Conservation (phyloP, 2,888 invertebrate genomes). For the Galerucella nymphaeae region DNA sequence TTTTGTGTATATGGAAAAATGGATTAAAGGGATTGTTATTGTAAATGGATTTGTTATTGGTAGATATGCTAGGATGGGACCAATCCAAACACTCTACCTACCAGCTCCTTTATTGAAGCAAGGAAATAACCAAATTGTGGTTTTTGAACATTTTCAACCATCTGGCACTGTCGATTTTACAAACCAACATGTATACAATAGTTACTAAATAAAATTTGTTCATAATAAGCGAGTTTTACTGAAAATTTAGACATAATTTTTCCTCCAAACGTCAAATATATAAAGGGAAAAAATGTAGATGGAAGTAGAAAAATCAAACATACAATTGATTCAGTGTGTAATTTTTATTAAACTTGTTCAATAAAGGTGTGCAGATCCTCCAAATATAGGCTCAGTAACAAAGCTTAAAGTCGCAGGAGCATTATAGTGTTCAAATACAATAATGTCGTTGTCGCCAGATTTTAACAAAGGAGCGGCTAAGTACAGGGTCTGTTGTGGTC, state of each 20-base stretch:
- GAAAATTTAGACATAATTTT: too few species aligned
- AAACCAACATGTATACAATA: slow-evolving; percentile 24
- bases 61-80: slow-evolving; percentile 81
- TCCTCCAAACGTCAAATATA: too few species aligned
- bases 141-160: slow-evolving; percentile 61
- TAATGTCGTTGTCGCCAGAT: slow-evolving; percentile 63
- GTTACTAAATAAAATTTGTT: slow-evolving; percentile 15
- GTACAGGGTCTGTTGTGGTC: slow-evolving; percentile 86
- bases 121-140: slow-evolving; percentile 63
- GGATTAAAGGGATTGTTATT: slow-evolving; percentile 88
- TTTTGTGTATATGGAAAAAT: slow-evolving; percentile 80
- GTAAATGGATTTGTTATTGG: slow-evolving; percentile 89
- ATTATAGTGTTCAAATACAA: slow-evolving; percentile 61
- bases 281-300: too few species aligned
- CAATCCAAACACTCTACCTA: slow-evolving; percentile 84
- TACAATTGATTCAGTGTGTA: too few species aligned
- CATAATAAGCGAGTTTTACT: too few species aligned
- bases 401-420: slow-evolving; percentile 51
- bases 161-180: slow-evolving; percentile 37
- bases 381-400: slow-evolving; percentile 51
- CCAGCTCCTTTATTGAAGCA: slow-evolving; percentile 78
- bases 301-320: too few species aligned
- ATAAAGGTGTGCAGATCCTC: not conserved
- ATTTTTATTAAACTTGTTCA: not conserved
- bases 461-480: slow-evolving; percentile 80